Base-by-base conservation (phyloP, 2,797 vertebrate genomes). In the Glyptemys insculpta region DNA sequence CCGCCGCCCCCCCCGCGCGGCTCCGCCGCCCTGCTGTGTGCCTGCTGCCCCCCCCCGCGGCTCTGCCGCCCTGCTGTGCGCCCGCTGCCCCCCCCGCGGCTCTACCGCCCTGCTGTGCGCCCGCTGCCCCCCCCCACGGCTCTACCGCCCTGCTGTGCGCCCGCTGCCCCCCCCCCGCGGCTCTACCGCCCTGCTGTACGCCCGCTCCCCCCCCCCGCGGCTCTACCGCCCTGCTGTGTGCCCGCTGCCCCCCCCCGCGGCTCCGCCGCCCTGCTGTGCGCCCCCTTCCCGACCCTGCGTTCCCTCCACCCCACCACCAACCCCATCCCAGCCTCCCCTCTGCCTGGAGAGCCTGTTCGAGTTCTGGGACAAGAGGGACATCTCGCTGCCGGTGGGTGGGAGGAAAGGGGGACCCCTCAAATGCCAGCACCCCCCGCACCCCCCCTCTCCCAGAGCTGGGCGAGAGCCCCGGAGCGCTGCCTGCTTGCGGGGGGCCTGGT, bases 261-360 rank as follows among this genome's bases (percentile, higher is more conserved):
- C 49, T 50, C 49, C 4, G 5, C 12, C 4, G 1, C 27, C 59
- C 34, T 4, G 31, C 18, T 25, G 16, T 21, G 57, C 12, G 1
- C 10, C 50, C 19, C 8, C 23, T 2, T 8, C 62, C 31, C 3
- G 1, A 8, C 34, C n/a, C 34, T n/a, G 47, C 1, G 5, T 47
- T 2, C 29, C 54, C 9, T 7, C 27, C 31, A 34, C 1, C 19
- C 12, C 65, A 12, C 23, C 83, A 9, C 6, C 52, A 4, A 8
- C n/a, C 16, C 6, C 15, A 4, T 7, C 41, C 5, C 29, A 18
- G 2, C 3, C 14, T 25, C 79, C 50, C 98, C 99, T 99, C 98
- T 99, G 99, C 97, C 97, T 99, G 84, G 98, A 99, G 98, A 99
- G 99, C 2, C 97, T 99, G 91, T 99, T 99, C 0, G 99, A 99